Base-by-base conservation (phyloP, 2,888 invertebrate genomes). In the Stenolophus ochropezus region DNA sequence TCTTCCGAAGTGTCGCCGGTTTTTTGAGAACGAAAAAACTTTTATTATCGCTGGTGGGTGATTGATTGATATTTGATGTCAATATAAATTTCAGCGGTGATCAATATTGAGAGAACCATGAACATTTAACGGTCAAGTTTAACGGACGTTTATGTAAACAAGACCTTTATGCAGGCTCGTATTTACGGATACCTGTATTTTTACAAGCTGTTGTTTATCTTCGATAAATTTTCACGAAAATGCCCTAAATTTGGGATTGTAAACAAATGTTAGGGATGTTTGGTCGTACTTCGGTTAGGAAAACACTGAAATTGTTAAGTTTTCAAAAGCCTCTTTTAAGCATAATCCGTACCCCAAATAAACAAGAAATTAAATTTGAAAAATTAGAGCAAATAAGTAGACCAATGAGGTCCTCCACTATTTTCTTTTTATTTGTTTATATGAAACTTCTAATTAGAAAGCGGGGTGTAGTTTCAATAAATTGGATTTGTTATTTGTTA, bases 11-110 rank as follows among this genome's bases (percentile, higher is more conserved):
- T 42, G 33, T 6, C 11, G 4, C 33, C 11, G 16, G 11, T 51
- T 51, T 16, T 51, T 14, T 14, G 0, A 51, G 14, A 5, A 58
- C 58, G 23, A 14, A 42, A 58, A 25, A 23, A 33, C 53, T 79
- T 79, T 71, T 53, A 79, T 53, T 71, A 71, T 27, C 27, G 56
- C 25, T 33, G 51, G 18, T n/a, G n/a, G 6, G 58, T 79, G 79
- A 79, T 79, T 79, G 79, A 79, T 79, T 79, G 79, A 71, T 71
- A 71, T 69, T 79, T 71, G 53, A 71, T 69, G 79, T 79, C 71
- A 53, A 79, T 53, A 71, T 71, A 71, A 79, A 79, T 79, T 79
- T 79, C 65, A 71, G 51, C 21, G n/a, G 71, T 69, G 71, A 71
- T 79, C 79, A 79, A 79, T 79, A 79, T 79, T 75, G 53, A 53